Conservation (phyloP, 2,113 vertebrate genomes). For the Etheostoma spectabile region DNA sequence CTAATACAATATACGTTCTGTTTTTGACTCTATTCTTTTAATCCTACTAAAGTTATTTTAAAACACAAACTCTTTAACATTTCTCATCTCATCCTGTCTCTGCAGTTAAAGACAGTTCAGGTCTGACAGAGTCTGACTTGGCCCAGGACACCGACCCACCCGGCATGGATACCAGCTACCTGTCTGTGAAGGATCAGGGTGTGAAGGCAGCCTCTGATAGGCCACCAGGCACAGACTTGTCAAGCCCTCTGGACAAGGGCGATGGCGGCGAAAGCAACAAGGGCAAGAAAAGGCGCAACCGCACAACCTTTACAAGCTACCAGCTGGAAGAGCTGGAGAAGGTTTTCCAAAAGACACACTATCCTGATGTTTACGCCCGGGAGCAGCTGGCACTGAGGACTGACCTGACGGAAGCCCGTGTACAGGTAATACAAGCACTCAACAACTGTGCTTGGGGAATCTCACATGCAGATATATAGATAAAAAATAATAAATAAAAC, state of each 20-base stretch:
- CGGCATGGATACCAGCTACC: constrained; percentile 96
- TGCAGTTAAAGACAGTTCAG: constrained; percentile 91
- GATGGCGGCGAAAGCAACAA: constrained; percentile 96
- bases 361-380: constrained; percentile 96
- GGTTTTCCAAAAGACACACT: constrained; percentile 99
- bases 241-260: constrained; percentile 90
- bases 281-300: constrained; percentile 96
- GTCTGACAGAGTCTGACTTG: constrained; percentile 90
- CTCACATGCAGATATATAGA: neutral
- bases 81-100: constrained; percentile 12
- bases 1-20: no score
- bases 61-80: neutral
- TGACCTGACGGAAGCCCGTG: constrained; percentile 96
- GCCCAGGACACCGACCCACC: constrained; percentile 87
- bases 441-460: neutral
- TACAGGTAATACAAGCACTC: constrained; percentile 88
- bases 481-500: neutral
- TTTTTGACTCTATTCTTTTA: neutral
- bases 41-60: neutral
- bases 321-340: constrained; percentile 99
- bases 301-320: constrained; percentile 99
- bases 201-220: constrained; percentile 88
- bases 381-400: constrained; percentile 99
- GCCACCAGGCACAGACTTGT: constrained; percentile 86
- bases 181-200: constrained; percentile 82